phyloP scores from a whole-genome alignment of 2,113 vertebrate genomes.

The Callorhinus ursinus region DNA sequence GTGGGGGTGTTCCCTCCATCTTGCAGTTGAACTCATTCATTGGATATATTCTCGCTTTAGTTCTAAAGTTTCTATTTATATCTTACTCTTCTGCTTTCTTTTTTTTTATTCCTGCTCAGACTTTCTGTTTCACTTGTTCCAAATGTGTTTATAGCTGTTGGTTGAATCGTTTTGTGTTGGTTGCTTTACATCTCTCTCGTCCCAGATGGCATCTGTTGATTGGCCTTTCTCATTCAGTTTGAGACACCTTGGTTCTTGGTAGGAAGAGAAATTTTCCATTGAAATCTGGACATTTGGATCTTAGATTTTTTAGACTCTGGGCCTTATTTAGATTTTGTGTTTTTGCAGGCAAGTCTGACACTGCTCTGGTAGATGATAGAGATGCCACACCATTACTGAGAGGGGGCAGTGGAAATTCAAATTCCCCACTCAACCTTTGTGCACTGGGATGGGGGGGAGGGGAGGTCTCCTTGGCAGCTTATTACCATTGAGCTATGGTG shows the following conservation, averaged over 20 bases:
- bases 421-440: background rate
- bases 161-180: constrained; percentile 2
- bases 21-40: background rate
- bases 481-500: background rate
- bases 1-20: background rate
- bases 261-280: background rate
- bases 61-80: background rate
- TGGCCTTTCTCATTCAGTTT: background rate
- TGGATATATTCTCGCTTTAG: background rate
- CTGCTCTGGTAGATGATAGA: background rate
- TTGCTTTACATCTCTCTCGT: constrained; percentile 9
- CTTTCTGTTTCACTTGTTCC: background rate
- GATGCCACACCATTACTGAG: background rate
- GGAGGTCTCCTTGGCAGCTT: background rate
- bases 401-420: background rate
- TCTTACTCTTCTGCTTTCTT: background rate
- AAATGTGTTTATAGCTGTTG: background rate
- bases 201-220: background rate
- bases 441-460: fast-evolving
- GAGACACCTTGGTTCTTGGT: background rate
- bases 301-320: background rate
- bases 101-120: background rate
- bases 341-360: background rate
- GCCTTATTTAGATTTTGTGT: constrained; percentile 17
- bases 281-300: background rate